Evolutionary conservation across 53 echinoderm and acorn worm genomes (phyloP).

Genomic region (Apostichopus leukothele): DNA sequence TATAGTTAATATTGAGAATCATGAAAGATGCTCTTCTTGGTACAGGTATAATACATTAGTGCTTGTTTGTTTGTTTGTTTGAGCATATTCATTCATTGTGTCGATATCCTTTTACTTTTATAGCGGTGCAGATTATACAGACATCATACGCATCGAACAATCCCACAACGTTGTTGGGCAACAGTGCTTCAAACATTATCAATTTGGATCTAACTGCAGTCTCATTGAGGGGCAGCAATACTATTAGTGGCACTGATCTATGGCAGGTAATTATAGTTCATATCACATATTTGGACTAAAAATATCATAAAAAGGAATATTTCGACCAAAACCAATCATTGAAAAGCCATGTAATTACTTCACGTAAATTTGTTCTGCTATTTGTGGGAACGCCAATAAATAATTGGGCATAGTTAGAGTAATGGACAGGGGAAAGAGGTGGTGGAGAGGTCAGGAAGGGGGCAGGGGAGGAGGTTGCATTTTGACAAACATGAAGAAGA

Average conservation of each 20-base stretch:
- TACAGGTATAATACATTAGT: too few relatives aligned
- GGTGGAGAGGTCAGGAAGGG: too few relatives aligned
- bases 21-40: too few relatives aligned
- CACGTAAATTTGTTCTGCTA: background rate
- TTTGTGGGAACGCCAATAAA: conserved; percentile 32
- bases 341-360: background rate
- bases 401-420: too few relatives aligned
- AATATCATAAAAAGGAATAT: background rate
- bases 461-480: too few relatives aligned
- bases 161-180: conserved; percentile 41
- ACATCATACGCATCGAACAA: conserved; percentile 40
- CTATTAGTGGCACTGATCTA: conserved; percentile 52
- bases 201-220: conserved; percentile 45
- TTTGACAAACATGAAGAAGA: too few relatives aligned
- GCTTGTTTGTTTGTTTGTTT: background rate
- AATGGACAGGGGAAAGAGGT: too few relatives aligned
- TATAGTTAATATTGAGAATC: too few relatives aligned
- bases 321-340: too few relatives aligned
- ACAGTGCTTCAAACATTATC: conserved; percentile 46
- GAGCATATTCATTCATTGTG: background rate
- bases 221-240: conserved; percentile 43
- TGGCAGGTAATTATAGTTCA: conserved; percentile 53
- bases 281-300: background rate
- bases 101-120: background rate
- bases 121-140: conserved; percentile 59